These are phyloP conservation scores for Coptotermes formosanus DNA, from an alignment of 1,140 invertebrate species.

Conservation along the genomic window DNA sequence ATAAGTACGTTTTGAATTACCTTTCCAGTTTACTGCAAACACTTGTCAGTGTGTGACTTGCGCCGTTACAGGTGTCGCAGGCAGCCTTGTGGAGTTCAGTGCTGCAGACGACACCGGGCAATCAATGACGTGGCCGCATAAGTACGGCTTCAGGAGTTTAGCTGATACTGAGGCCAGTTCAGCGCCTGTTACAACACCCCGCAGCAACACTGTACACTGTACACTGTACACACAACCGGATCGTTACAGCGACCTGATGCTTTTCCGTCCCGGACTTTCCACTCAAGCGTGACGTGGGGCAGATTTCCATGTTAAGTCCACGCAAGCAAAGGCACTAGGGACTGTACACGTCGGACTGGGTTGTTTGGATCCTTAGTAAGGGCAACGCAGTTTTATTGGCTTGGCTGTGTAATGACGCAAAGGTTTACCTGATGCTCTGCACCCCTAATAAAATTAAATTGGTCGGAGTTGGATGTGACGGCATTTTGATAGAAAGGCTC, in stretches of 20 bases:
- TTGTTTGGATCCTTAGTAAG: not conserved
- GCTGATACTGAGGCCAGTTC: not conserved
- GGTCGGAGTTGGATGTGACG: too few relatives aligned
- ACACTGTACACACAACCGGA: not conserved
- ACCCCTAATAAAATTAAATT: too few relatives aligned
- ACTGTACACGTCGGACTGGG: not conserved
- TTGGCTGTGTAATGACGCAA: too few relatives aligned
- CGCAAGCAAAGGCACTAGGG: not conserved
- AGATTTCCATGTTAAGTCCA: not conserved
- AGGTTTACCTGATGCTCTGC: too few relatives aligned
- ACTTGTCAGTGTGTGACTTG: too few relatives aligned
- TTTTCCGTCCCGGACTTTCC: not conserved
- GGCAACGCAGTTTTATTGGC: not conserved
- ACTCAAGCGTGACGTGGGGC: not conserved
- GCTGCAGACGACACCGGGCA: not conserved
- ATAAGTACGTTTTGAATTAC: too few relatives aligned
- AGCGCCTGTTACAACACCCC: not conserved
- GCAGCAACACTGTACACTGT: not conserved
- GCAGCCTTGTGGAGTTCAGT: too few relatives aligned
- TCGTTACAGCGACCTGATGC: not conserved
- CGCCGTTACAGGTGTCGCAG: too few relatives aligned
- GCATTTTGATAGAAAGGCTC: too few relatives aligned
- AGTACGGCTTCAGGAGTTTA: not conserved
- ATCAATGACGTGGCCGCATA: not conserved
- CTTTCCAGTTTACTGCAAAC: too few relatives aligned